These are phyloP conservation scores for Chesias legatella DNA, from an alignment of 2,888 invertebrate genomes.

Conservation along the genomic window DNA sequence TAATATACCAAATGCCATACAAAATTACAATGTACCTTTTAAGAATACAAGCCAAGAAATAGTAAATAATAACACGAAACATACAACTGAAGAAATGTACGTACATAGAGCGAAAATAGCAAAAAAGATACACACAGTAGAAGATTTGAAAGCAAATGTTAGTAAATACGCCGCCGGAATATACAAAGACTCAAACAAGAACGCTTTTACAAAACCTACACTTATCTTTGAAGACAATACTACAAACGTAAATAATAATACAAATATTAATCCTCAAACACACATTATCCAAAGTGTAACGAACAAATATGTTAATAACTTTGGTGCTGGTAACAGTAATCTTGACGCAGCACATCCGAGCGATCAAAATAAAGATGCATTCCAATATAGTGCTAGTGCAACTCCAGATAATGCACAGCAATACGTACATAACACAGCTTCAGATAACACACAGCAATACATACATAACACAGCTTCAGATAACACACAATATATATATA, in stretches of 20 bases:
- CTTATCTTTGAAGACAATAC: background rate
- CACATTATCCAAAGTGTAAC: background rate
- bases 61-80: background rate
- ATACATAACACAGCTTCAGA: slow-evolving; percentile 37
- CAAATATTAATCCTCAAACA: background rate
- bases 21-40: no score
- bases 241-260: background rate
- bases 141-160: no score
- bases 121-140: background rate
- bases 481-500: slow-evolving; percentile 36
- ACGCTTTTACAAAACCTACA: no score
- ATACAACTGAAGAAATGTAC: slow-evolving; percentile 7
- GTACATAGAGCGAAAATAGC: slow-evolving; percentile 6
- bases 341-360: background rate
- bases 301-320: no score
- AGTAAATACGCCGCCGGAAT: background rate
- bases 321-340: background rate
- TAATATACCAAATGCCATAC: no score
- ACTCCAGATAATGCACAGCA: background rate
- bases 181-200: no score
- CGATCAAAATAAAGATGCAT: no score
- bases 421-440: slow-evolving; percentile 36
- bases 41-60: background rate
- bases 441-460: slow-evolving; percentile 29
- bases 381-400: background rate